phyloP scores from a whole-genome alignment of 2,888 invertebrate species.

The Caenorhabditis macrosperma region DNA sequence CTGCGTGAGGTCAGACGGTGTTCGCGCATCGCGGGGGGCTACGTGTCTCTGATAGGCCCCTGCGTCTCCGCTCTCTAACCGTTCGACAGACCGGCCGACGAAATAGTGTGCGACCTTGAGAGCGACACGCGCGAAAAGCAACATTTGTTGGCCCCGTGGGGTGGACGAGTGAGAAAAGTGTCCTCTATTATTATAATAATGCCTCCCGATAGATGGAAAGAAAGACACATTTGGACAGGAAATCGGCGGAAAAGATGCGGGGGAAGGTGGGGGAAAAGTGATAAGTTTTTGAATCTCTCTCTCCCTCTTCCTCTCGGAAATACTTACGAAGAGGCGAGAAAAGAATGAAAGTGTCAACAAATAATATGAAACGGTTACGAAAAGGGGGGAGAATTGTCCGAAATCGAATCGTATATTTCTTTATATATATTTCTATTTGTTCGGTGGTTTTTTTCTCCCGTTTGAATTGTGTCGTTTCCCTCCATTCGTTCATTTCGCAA shows the following conservation, averaged over 20 bases:
- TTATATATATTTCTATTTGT: no score
- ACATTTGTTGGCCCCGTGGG: slow-evolving; percentile 13
- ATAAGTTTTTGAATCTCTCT: slow-evolving; percentile 33
- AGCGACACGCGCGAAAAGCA: slow-evolving; percentile 16
- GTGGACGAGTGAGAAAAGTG: slow-evolving; percentile 4
- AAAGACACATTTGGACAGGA: slow-evolving; percentile 18
- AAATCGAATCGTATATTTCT: slow-evolving; percentile 44
- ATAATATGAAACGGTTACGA: slow-evolving; percentile 35
- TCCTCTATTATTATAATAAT: not conserved
- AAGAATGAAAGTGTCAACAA: slow-evolving; percentile 11
- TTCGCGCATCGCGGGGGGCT: slow-evolving; percentile 51
- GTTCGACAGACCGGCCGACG: slow-evolving; percentile 40
- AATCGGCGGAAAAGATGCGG: no score
- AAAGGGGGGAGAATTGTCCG: slow-evolving; percentile 10
- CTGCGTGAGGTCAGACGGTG: slow-evolving; percentile 26
- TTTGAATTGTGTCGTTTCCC: slow-evolving; percentile 7
- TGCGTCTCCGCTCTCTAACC: slow-evolving; percentile 18
- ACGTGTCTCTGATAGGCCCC: slow-evolving; percentile 19
- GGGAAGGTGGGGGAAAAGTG: slow-evolving; percentile 11
- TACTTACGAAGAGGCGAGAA: not conserved
- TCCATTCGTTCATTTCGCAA: slow-evolving; percentile 1
- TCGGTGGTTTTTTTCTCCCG: slow-evolving; percentile 47
- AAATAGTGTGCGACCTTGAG: slow-evolving; percentile 28
- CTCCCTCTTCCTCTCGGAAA: not conserved
- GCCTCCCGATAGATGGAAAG: slow-evolving; percentile 6